phyloP scores from a whole-genome alignment of 2,888 invertebrate genomes.

The Antitype chi region DNA sequence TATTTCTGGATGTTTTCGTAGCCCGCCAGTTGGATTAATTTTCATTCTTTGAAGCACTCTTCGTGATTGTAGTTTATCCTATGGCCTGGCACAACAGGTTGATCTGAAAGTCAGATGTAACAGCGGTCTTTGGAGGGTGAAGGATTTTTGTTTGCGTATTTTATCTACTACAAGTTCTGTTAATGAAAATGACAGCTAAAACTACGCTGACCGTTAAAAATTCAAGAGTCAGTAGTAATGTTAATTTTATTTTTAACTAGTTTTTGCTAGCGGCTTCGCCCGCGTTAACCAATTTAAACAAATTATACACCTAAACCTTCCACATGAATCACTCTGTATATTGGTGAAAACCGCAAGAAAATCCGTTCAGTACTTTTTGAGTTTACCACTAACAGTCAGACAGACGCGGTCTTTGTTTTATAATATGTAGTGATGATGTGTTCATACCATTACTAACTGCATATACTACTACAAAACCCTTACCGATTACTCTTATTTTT shows the following conservation, averaged over 20 bases:
- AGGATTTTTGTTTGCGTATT: not conserved
- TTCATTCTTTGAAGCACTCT: conserved; percentile 11
- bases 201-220: not conserved
- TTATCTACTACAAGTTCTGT: not conserved
- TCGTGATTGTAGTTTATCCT: conserved; percentile 18
- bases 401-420: too few relatives aligned
- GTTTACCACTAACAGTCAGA: too few relatives aligned
- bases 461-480: too few relatives aligned
- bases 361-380: too few relatives aligned
- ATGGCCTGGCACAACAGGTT: not conserved
- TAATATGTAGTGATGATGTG: too few relatives aligned
- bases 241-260: not conserved
- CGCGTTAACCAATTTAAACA: too few relatives aligned
- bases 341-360: too few relatives aligned
- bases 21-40: not conserved
- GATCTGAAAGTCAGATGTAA: conserved; percentile 42
- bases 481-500: too few relatives aligned
- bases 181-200: not conserved
- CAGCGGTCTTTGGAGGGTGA: not conserved
- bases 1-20: not conserved
- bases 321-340: too few relatives aligned
- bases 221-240: not conserved
- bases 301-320: too few relatives aligned
- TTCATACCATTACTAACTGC: too few relatives aligned
- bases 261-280: too few relatives aligned